Base-by-base conservation (phyloP, 2,888 invertebrate genomes). In the Stictocephala bisonia region DNA sequence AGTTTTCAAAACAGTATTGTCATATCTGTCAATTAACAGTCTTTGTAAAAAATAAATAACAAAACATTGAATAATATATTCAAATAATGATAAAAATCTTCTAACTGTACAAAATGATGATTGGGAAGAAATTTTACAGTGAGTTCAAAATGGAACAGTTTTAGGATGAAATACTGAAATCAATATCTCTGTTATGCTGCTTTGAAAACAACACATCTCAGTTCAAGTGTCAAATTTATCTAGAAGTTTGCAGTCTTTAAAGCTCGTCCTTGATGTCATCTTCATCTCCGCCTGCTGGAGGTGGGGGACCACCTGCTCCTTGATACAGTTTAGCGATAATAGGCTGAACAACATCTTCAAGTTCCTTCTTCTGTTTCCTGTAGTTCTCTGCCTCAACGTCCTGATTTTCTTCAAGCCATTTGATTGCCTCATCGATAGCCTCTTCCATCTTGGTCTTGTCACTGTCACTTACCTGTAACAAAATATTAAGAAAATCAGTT, bases 261-360 rank as follows among this genome's bases (percentile, higher is more conserved):
- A 95, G 89, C 86, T 95, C 94, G 84, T 95, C 95, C 84, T 93
- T 94, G 83, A 93, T 89, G 81, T 93, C 91, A 69, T 90, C 91
- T 53, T 90, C 90, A 0, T 90, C 92, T 0, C 89, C 90, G 50
- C 88, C 90, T 20, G 88, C 86, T 26, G 88, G 84, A 35, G 91
- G 90, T 20, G 94, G 93, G 18, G 93, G 93, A 13, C 82, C 83
- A 20, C 93, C 95, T 76, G 92, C 88, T 26, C 93, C 93, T 82
- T 96, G 94, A 86, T 99, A 99, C 79, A 99, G 86, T 86, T 99
- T 99, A 70, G 96, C 92, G 82, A 99, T 95, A 83, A 99, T 99
- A 7, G 99, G 99, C 83, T 98, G 97, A 0, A 97, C 97, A 40
- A 97, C 90, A 79, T 95, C 94, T 83, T 98, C 97, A 66, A 99